phyloP scores from a whole-genome alignment of 2,113 vertebrate species.

The Formicarius rufipectus region DNA sequence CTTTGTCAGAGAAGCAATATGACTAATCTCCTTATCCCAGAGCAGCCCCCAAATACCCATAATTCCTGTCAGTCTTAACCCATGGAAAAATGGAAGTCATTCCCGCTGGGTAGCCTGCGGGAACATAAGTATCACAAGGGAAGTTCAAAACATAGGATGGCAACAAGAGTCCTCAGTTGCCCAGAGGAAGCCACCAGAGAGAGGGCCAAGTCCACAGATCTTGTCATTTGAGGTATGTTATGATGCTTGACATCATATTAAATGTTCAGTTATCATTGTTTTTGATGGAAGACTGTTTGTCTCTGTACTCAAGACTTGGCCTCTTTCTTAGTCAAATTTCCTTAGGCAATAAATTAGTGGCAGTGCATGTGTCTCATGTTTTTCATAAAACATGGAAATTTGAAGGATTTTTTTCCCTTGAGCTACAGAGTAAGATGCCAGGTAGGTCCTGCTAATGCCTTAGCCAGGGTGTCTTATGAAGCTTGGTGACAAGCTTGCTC shows the following conservation, averaged over 20 bases:
- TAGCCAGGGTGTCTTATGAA: not conserved
- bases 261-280: not conserved
- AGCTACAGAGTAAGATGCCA: not conserved
- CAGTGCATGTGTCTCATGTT: not conserved
- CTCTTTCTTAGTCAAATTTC: not conserved
- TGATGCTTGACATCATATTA: not conserved
- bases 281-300: not conserved
- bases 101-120: not conserved
- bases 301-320: not conserved
- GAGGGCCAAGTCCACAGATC: not conserved
- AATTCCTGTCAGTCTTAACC: not conserved
- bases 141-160: rapidly evolving
- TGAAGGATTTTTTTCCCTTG: not conserved
- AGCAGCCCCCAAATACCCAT: not conserved
- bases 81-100: not conserved
- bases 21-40: not conserved
- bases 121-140: not conserved
- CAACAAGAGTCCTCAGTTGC: not conserved
- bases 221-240: not conserved
- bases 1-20: not conserved
- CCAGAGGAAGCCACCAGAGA: not conserved
- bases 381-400: not conserved
- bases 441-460: not conserved
- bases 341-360: not conserved
- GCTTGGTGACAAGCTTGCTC: not conserved